Percentiles rank a stretch among this genome's conserved stretches.
These are phyloP conservation scores for Eurytoma adleriae DNA, from an alignment of 2,888 invertebrate genomes.

Conservation along the genomic window DNA sequence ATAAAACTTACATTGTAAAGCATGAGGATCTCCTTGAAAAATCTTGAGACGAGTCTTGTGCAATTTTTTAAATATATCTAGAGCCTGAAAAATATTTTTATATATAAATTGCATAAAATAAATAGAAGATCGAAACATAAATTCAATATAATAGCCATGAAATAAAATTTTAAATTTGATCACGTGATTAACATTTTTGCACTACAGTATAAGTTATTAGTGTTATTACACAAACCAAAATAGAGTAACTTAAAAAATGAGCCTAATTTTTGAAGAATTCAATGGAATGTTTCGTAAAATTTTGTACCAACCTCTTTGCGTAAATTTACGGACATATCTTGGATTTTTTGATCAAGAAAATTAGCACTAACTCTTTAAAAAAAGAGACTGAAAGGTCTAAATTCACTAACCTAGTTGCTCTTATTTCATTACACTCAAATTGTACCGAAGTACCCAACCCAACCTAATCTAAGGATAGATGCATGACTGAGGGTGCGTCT, in stretches of 20 bases:
- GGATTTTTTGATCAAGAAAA: background rate
- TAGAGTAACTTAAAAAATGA: background rate
- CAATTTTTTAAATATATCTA: slow-evolving; percentile 84
- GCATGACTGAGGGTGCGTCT: too few relatives aligned
- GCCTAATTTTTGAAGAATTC: background rate
- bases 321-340: slow-evolving; percentile 38
- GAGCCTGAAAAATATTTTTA: slow-evolving; percentile 77
- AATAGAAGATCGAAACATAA: background rate
- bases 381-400: background rate
- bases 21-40: slow-evolving; percentile 82
- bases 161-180: background rate
- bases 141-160: background rate
- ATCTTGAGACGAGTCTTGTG: slow-evolving; percentile 83
- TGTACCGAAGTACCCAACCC: background rate
- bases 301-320: slow-evolving; percentile 34
- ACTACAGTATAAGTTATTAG: background rate
- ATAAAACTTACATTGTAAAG: slow-evolving; percentile 77
- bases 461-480: too few relatives aligned
- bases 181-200: background rate
- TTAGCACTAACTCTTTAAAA: background rate
- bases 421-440: background rate
- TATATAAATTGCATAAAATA: background rate
- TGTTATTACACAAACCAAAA: background rate
- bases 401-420: background rate
- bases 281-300: background rate